Evolutionary conservation across 1,140 invertebrate genomes (phyloP).

Genomic region (Brachionus asplanchnoidis): DNA sequence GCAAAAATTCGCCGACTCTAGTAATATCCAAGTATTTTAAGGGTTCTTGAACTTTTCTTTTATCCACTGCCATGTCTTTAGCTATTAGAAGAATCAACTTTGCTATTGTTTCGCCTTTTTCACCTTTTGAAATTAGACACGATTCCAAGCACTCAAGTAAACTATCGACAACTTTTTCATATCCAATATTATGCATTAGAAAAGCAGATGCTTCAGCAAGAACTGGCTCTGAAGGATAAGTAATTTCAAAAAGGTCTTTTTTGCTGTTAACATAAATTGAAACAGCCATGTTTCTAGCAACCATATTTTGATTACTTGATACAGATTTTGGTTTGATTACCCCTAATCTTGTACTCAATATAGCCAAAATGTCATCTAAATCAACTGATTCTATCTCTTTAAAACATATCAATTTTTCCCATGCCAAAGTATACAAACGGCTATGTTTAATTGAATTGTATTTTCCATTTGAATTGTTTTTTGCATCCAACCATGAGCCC

Average conservation of each 20-base stretch:
- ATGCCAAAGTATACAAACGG: neutral
- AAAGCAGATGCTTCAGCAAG: neutral
- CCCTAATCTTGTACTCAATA: neutral
- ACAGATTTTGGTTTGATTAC: neutral
- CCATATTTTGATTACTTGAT: neutral
- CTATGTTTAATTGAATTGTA: neutral
- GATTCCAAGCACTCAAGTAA: neutral
- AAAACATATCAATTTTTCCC: neutral
- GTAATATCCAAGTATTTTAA: too few relatives aligned
- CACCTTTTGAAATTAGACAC: neutral
- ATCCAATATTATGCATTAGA: neutral
- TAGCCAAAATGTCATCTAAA: neutral
- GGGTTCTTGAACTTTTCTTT: too few relatives aligned
- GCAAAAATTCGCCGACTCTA: too few relatives aligned
- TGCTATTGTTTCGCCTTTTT: conserved; percentile 6
- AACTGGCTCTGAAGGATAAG: neutral
- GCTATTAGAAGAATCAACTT: neutral
- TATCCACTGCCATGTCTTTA: neutral
- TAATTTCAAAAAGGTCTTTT: neutral
- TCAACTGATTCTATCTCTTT: neutral
- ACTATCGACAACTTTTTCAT: neutral
- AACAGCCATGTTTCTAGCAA: neutral
- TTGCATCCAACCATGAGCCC: neutral
- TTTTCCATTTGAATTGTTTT: neutral
- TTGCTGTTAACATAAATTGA: neutral